Evolutionary conservation across 2,797 vertebrate species (phyloP).

Genomic region (Ceyx erithaca): DNA sequence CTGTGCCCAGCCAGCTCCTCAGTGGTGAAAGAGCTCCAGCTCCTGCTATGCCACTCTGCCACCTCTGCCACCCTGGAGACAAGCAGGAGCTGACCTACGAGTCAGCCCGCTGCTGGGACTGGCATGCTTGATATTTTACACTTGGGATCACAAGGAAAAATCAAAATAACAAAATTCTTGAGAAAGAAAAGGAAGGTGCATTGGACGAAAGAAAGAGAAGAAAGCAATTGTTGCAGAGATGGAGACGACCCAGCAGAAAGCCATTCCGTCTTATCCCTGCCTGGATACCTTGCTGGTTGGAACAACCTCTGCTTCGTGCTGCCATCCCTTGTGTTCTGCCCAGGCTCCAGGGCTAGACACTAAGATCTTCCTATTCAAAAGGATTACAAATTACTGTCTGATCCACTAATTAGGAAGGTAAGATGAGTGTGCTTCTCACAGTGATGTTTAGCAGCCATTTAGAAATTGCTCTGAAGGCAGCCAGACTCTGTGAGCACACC

Average conservation of each 20-base stretch:
- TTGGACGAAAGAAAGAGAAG: background rate
- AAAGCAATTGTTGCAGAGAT: background rate
- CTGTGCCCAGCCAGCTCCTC: accelerated
- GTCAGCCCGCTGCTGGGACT: background rate
- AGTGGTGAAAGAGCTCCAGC: background rate
- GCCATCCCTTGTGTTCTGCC: background rate
- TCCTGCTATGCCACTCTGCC: background rate
- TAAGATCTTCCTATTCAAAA: conserved; percentile 33
- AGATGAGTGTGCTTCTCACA: conserved; percentile 51
- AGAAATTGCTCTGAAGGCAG: conserved; percentile 51
- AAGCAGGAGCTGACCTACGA: background rate
- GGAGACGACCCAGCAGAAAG: background rate
- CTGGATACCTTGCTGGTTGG: background rate
- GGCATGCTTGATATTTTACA: background rate
- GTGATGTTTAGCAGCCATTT: conserved; percentile 64
- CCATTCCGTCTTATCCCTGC: background rate
- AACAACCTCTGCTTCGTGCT: background rate
- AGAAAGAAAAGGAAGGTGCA: background rate
- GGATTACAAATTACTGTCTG: conserved; percentile 72
- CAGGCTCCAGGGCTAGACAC: conserved; percentile 28
- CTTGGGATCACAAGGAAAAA: background rate
- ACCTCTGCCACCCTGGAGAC: background rate
- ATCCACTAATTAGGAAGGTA: conserved; percentile 67
- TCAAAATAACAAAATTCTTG: background rate
- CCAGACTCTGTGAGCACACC: background rate